Evolutionary conservation across 2,113 vertebrate genomes (phyloP), one percentile per base, ranked within the genome.

Genomic region (Burhinus oedicnemus): DNA sequence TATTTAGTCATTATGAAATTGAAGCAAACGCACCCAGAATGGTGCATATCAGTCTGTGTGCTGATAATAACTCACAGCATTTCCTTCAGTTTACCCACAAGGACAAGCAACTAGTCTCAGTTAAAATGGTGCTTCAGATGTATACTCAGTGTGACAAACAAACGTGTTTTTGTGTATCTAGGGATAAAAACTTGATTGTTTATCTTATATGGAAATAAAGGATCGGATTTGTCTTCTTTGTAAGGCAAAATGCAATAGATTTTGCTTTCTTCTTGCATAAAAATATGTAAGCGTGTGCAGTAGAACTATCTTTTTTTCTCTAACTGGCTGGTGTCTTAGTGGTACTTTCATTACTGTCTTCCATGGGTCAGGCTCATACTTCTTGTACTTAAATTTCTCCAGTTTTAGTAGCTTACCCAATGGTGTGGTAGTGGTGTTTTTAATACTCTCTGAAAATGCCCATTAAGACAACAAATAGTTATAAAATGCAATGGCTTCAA

Each of bases 21-120:
- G 69, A 89, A 64, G 77, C 45, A 62, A 34, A n/a, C 27, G 32
- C 44, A 60, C 15, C 25, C 40, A 64, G 71, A 66, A 12, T 60
- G 11, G 11, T 54, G 47, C 13, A 0, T 81, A 27, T 83, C 57
- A 38, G 75, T 54, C 29, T 42, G 5, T 55, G 51, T 4, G 36
- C 65, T 92, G 87, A 55, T 90, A 77, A 49, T 34, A 89, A 42
- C 68, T 87, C 22, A 1, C 36, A 65, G 61, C 34, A 3, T 93
- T 97, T 95, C 84, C 74, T 93, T 93, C 47, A 19, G 32, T 66
- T 93, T 71, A 49, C 52, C 84, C 79, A 11, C 65, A 81, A 55
- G 71, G 71, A 29, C 42, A 11, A 89, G 75, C 17, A 13, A 27
- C 21, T 40, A 11, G 38, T 42, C 54, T 58, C 26, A 16, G 40